Percentiles rank a stretch among this genome's conserved stretches.
Conservation (phyloP, 2,888 invertebrate genomes). For the Tachina grossa region DNA sequence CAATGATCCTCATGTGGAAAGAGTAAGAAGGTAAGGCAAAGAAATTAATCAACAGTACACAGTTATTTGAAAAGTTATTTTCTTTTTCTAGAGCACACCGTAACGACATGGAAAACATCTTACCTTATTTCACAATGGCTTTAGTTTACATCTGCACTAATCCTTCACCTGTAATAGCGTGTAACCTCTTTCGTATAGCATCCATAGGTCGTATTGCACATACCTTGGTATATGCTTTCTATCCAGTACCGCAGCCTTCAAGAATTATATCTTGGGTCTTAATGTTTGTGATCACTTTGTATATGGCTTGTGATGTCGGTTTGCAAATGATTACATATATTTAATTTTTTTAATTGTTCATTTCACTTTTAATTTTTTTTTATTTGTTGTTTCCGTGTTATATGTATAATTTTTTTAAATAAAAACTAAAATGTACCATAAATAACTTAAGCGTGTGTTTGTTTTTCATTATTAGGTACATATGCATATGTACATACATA, state of each 20-base stretch:
- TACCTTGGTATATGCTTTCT: conserved; percentile 86
- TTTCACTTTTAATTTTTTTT: conserved; percentile 10
- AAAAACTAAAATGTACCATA: conserved; percentile 46
- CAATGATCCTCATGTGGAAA: conserved; percentile 80
- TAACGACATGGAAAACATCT: conserved; percentile 88
- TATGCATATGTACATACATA: background rate
- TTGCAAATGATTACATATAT: conserved; percentile 76
- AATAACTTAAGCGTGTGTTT: conserved; percentile 58
- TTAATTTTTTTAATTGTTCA: conserved; percentile 58
- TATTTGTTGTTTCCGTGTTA: conserved; percentile 9
- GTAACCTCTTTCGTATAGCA: conserved; percentile 84
- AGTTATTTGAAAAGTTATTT: background rate
- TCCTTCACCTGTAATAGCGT: conserved; percentile 84
- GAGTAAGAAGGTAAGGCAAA: conserved; percentile 70
- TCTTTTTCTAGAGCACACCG: conserved; percentile 85
- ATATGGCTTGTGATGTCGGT: conserved; percentile 83
- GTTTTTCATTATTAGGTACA: conserved; percentile 41
- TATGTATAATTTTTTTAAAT: conserved; percentile 18
- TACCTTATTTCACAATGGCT: conserved; percentile 85
- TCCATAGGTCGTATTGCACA: conserved; percentile 85
- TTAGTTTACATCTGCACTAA: conserved; percentile 85
- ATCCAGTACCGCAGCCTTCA: conserved; percentile 85
- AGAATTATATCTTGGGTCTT: conserved; percentile 83
- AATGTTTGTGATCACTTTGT: conserved; percentile 83
- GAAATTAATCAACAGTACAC: background rate